These are phyloP conservation scores for Nomada lathburiana DNA, from an alignment of 2,888 invertebrate species.

Conservation along the genomic window DNA sequence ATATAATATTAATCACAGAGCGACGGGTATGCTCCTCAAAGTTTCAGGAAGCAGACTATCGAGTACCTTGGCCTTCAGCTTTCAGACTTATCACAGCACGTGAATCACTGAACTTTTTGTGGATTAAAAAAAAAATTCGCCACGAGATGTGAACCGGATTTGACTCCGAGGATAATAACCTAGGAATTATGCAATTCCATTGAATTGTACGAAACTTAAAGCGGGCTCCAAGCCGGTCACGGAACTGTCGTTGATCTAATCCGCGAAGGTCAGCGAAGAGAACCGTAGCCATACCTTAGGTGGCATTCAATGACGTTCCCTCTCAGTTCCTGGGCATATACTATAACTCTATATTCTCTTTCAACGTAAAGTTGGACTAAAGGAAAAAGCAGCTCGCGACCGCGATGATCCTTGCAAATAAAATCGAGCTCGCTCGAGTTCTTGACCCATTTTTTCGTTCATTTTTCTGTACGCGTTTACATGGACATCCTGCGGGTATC, in stretches of 20 bases:
- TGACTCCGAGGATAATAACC: conserved; percentile 23
- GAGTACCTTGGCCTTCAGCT: not conserved
- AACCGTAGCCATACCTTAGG: conserved; percentile 23
- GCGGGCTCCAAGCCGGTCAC: conserved; percentile 39
- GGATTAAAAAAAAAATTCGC: not conserved
- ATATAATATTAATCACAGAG: too few relatives aligned
- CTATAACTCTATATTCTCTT: conserved; percentile 2
- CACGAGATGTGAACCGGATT: conserved; percentile 20
- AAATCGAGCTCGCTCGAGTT: not conserved
- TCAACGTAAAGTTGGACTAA: not conserved
- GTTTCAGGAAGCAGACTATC: too few relatives aligned
- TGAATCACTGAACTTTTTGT: not conserved
- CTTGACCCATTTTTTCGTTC: conserved; percentile 39
- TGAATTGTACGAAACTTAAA: conserved; percentile 31
- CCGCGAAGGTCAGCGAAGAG: conserved; percentile 53
- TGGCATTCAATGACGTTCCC: conserved; percentile 46
- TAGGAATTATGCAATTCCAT: conserved; percentile 36
- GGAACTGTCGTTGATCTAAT: conserved; percentile 48
- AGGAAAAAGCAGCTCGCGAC: not conserved
- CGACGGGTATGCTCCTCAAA: not conserved
- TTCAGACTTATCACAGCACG: not conserved
- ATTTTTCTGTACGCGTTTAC: conserved; percentile 8
- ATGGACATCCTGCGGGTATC: conserved; percentile 23
- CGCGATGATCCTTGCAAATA: not conserved
- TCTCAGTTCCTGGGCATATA: conserved; percentile 7